These are phyloP conservation scores for Suricata suricatta DNA, from an alignment of 2,113 vertebrate species.

Conservation along the genomic window DNA sequence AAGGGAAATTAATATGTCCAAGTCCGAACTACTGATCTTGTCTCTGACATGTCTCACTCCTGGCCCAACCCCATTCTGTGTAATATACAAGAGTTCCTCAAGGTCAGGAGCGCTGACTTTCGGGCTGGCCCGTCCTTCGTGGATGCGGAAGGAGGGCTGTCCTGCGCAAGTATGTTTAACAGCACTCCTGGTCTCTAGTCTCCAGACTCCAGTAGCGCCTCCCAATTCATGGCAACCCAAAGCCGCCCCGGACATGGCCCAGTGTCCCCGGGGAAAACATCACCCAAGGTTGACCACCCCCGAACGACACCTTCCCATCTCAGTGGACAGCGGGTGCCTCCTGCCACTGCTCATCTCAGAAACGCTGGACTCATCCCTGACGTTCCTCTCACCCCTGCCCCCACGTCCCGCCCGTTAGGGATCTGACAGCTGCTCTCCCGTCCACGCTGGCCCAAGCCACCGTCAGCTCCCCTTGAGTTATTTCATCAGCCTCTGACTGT, in stretches of 20 bases:
- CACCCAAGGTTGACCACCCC: background rate
- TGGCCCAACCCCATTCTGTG: background rate
- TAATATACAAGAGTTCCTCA: background rate
- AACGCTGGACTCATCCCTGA: background rate
- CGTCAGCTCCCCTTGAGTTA: background rate
- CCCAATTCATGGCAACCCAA: background rate
- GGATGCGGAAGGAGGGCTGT: accelerated
- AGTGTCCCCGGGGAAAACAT: background rate
- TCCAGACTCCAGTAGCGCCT: background rate
- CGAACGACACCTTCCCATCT: background rate
- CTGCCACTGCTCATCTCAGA: background rate
- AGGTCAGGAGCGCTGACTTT: accelerated
- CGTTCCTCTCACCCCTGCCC: background rate
- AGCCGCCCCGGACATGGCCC: background rate
- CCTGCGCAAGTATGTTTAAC: background rate
- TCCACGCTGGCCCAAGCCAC: background rate
- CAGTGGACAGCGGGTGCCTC: background rate
- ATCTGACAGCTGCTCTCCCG: background rate
- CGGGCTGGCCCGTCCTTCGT: no score
- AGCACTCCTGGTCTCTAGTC: background rate
- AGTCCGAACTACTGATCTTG: accelerated
- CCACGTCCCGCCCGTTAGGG: background rate
- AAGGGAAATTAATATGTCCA: no score
- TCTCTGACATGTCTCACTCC: accelerated
- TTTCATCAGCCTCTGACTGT: accelerated